Percentiles rank a stretch among this genome's conserved stretches.
phyloP scores from a whole-genome alignment of 2,113 vertebrate species.

The Peromyscus leucopus region DNA sequence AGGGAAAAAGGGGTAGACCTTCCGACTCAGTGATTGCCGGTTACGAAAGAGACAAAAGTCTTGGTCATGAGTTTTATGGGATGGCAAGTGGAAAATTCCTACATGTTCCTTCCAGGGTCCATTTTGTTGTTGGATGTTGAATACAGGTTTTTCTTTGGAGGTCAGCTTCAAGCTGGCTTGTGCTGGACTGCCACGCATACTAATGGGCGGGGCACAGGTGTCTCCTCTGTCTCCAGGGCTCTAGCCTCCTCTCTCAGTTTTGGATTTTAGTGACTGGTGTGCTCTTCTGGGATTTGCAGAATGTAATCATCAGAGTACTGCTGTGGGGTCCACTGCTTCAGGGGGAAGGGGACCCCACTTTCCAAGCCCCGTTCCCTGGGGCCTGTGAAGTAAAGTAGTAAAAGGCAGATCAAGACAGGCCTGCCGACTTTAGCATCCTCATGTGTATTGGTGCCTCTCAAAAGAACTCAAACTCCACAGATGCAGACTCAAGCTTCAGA shows the following conservation, averaged over 20 bases:
- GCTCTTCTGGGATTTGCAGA: background rate
- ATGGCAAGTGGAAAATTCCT: background rate
- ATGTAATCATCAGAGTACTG: background rate
- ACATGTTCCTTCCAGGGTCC: background rate
- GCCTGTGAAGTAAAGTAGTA: background rate
- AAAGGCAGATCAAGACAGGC: background rate
- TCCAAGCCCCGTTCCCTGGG: background rate
- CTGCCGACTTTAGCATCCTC: background rate
- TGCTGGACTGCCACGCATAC: background rate
- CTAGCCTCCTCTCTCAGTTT: background rate
- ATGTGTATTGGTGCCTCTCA: background rate
- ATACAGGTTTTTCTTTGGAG: background rate
- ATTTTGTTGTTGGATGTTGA: background rate
- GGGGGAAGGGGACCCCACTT: fast-evolving
- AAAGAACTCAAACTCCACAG: background rate
- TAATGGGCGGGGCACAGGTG: background rate
- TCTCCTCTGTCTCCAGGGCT: background rate
- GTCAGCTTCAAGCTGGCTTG: background rate
- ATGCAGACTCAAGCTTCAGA: background rate
- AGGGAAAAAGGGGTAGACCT: background rate
- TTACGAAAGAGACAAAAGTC: background rate
- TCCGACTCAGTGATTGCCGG: background rate
- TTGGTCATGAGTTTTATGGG: background rate
- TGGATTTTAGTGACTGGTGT: background rate
- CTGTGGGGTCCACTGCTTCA: background rate